Conservation (phyloP, 2,113 vertebrate genomes). For the Saguinus midas region DNA sequence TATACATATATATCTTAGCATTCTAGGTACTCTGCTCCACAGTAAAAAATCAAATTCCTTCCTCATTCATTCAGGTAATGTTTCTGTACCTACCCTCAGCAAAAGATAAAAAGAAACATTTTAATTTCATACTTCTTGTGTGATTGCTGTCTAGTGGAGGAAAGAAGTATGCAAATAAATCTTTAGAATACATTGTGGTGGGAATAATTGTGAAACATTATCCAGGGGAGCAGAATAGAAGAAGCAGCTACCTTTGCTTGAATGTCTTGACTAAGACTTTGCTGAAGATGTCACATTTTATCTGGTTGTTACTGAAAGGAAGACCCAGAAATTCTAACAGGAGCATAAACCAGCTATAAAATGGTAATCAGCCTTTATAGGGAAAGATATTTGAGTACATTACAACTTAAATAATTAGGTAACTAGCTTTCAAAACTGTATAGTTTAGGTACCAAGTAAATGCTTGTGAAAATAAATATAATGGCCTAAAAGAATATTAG, state of each 20-base stretch:
- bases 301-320: not conserved
- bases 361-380: not conserved
- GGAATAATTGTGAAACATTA: not conserved
- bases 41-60: not conserved
- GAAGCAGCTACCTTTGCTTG: not conserved
- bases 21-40: not conserved
- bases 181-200: not conserved
- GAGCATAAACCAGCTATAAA: not conserved
- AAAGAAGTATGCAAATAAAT: not conserved
- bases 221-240: not conserved
- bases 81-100: not conserved
- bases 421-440: not conserved
- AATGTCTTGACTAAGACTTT: not conserved
- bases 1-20: not conserved
- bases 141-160: constrained; percentile 1
- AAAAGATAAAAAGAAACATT: not conserved
- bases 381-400: not conserved
- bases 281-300: not conserved
- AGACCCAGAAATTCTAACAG: not conserved
- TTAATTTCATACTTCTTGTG: not conserved
- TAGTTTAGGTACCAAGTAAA: not conserved
- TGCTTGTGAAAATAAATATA: constrained; percentile 2
- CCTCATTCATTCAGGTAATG: not conserved
- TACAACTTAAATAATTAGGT: not conserved
- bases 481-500: not conserved